These are phyloP conservation scores for Pecten maximus DNA, from an alignment of 2,888 invertebrate genomes.

Conservation along the genomic window DNA sequence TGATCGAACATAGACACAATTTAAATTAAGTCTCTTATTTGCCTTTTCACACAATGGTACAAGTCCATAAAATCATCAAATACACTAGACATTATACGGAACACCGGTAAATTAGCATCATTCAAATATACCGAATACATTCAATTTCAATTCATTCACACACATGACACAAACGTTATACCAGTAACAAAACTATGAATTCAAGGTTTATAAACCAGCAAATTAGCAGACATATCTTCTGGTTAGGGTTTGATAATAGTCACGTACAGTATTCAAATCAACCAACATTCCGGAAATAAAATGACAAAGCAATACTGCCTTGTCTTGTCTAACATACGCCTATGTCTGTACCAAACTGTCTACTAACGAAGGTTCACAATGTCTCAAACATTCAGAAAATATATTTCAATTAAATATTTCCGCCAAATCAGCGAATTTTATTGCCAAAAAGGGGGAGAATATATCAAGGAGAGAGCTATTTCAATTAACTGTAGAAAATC, in stretches of 20 bases:
- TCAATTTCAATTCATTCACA: constrained; percentile 2
- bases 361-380: background rate
- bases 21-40: constrained; percentile 13
- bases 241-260: background rate
- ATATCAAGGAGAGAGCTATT: background rate
- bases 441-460: background rate
- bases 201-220: background rate
- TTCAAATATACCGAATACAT: background rate
- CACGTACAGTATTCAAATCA: background rate
- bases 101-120: background rate
- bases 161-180: background rate
- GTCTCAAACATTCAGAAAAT: background rate
- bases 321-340: background rate
- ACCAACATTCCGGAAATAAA: background rate
- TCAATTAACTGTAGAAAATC: background rate
- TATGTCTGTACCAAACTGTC: background rate
- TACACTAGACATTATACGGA: background rate
- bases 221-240: background rate
- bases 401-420: background rate
- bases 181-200: background rate
- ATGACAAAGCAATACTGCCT: background rate
- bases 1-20: background rate
- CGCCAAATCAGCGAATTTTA: background rate
- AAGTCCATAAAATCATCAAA: background rate
- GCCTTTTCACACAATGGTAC: background rate